phyloP scores from a whole-genome alignment of 2,797 vertebrate genomes.

The Poliocrania exsul region DNA sequence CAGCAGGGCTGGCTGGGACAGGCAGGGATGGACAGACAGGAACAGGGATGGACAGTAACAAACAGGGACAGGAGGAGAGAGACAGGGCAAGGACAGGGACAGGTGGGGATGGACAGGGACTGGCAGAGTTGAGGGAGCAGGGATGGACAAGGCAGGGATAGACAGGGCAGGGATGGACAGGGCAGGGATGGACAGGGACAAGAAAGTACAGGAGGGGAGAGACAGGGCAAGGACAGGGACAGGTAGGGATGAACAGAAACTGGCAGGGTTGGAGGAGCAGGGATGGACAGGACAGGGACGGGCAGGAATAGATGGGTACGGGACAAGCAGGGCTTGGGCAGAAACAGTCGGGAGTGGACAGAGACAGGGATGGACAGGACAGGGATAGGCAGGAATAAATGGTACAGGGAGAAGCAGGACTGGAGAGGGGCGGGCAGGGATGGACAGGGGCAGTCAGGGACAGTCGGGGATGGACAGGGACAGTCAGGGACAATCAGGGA shows the following conservation, averaged over 20 bases:
- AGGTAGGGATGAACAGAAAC: background rate
- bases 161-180: background rate
- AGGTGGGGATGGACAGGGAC: background rate
- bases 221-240: background rate
- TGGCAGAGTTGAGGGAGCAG: background rate
- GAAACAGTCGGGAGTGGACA: background rate
- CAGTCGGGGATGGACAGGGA: too few relatives aligned
- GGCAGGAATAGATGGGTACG: background rate
- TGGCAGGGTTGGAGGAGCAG: too few relatives aligned
- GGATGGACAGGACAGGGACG: too few relatives aligned
- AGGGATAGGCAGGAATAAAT: background rate
- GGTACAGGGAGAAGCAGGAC: background rate
- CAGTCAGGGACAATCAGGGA: background rate
- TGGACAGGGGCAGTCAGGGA: too few relatives aligned
- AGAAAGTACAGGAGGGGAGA: background rate
- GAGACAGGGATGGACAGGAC: too few relatives aligned
- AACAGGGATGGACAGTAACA: too few relatives aligned
- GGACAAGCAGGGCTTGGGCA: too few relatives aligned
- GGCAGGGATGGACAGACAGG: background rate
- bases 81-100: background rate
- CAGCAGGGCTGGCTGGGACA: background rate
- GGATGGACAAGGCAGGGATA: background rate
- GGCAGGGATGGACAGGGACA: background rate
- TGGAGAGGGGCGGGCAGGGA: too few relatives aligned
- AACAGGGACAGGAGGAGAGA: background rate